Percentiles rank a stretch among this genome's conserved stretches.
These are phyloP conservation scores for Pardalotus punctatus DNA, from an alignment of 2,113 vertebrate genomes.

Conservation along the genomic window DNA sequence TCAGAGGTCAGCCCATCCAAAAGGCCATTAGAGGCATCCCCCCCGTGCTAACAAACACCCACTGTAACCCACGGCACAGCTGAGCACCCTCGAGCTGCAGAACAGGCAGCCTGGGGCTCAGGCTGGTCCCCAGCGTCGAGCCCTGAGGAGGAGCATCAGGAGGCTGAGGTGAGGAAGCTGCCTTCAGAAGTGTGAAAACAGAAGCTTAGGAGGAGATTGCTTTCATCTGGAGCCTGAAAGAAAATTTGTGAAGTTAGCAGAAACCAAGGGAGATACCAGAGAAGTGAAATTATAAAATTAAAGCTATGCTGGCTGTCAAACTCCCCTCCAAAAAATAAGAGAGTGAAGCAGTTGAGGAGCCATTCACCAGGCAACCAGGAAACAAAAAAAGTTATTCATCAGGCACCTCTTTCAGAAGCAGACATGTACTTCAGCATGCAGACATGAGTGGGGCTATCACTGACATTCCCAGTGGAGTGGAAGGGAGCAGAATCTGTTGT, in stretches of 20 bases:
- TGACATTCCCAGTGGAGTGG: neutral
- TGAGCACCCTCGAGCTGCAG: neutral
- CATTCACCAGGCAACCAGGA: neutral
- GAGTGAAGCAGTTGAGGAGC: neutral
- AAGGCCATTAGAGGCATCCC: neutral
- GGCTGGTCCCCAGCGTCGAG: neutral
- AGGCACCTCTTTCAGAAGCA: neutral
- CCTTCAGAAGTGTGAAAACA: conserved; percentile 46
- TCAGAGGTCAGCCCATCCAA: neutral
- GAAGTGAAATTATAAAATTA: conserved; percentile 59
- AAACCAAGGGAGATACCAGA: conserved; percentile 52
- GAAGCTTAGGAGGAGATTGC: conserved; percentile 32
- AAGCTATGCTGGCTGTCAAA: conserved; percentile 21
- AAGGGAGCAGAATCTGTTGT: neutral
- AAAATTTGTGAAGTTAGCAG: conserved; percentile 58
- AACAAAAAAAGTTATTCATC: neutral
- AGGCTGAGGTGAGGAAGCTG: conserved; percentile 35
- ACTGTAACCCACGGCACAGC: neutral
- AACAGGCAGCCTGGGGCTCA: neutral
- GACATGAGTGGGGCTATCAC: fast-evolving
- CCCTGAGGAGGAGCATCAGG: neutral
- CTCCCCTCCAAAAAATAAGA: neutral
- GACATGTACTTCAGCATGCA: fast-evolving
- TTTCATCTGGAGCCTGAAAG: conserved; percentile 46
- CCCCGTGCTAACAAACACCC: neutral